Evolutionary conservation across 2,888 invertebrate species (phyloP).

Genomic region (Acanthosoma haemorrhoidale): DNA sequence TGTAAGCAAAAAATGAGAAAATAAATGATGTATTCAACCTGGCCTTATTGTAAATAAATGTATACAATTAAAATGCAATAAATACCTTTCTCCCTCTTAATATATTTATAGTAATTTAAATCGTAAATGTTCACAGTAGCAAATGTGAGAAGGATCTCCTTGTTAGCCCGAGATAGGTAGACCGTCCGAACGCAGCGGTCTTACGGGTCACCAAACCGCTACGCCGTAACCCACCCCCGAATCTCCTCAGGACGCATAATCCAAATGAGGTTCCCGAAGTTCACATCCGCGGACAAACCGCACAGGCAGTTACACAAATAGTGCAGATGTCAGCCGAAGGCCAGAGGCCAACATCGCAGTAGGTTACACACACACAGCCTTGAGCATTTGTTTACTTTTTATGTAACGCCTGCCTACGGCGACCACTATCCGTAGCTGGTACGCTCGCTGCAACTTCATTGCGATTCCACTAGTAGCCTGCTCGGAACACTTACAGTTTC

Average conservation of each 20-base stretch:
- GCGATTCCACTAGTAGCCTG: background rate
- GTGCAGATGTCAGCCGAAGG: background rate
- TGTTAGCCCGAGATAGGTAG: background rate
- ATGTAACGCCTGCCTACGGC: no score
- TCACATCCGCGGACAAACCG: background rate
- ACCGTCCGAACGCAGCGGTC: background rate
- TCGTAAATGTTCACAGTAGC: no score
- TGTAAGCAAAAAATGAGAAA: no score
- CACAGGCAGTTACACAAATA: background rate
- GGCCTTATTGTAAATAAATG: no score
- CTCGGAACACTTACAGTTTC: constrained; percentile 3
- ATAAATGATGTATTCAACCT: no score
- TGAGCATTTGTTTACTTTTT: background rate
- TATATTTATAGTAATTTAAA: no score
- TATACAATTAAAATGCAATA: no score
- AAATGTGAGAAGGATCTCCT: background rate
- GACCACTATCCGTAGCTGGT: no score
- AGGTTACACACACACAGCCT: background rate
- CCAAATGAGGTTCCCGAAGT: background rate
- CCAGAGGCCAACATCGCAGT: background rate
- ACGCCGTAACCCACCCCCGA: constrained; percentile 2
- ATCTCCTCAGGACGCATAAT: background rate
- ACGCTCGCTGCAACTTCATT: background rate
- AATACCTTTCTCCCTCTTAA: no score
- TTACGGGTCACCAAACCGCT: background rate